Evolutionary conservation across 2,113 vertebrate genomes (phyloP).

Genomic region (Tor tambroides): DNA sequence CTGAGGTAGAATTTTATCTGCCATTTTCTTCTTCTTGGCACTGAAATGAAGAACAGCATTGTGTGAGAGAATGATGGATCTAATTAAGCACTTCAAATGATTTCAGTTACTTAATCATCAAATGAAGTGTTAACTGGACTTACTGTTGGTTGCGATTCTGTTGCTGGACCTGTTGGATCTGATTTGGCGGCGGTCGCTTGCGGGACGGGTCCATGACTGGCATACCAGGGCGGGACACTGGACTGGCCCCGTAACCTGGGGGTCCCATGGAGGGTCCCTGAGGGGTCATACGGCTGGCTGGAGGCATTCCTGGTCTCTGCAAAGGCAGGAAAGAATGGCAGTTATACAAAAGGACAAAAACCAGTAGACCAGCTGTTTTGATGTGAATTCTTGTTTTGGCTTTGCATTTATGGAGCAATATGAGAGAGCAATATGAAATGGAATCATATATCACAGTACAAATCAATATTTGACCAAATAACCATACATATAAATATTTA

Average conservation of each 20-base stretch:
- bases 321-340: background rate
- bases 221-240: conserved; percentile 92
- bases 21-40: conserved; percentile 99
- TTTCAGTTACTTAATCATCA: background rate
- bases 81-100: background rate
- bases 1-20: conserved; percentile 99
- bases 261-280: conserved; percentile 97
- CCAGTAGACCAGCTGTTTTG: too few species aligned
- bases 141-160: conserved; percentile 99
- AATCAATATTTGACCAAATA: too few species aligned
- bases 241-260: conserved; percentile 89
- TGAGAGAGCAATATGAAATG: too few species aligned
- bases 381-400: too few species aligned
- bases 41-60: conserved; percentile 70
- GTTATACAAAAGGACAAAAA: background rate
- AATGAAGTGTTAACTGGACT: conserved; percentile 57
- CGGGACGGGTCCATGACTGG: conserved; percentile 94
- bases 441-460: too few species aligned
- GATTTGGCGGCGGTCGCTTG: conserved; percentile 93
- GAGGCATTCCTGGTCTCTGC: conserved; percentile 94
- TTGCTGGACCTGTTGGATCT: conserved; percentile 96
- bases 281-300: conserved; percentile 89
- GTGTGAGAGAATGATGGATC: too few species aligned
- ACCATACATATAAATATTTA: too few species aligned
- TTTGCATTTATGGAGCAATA: too few species aligned